These are phyloP conservation scores for Dendrocopos noguchii DNA, from an alignment of 2,113 vertebrate species.

Conservation along the genomic window DNA sequence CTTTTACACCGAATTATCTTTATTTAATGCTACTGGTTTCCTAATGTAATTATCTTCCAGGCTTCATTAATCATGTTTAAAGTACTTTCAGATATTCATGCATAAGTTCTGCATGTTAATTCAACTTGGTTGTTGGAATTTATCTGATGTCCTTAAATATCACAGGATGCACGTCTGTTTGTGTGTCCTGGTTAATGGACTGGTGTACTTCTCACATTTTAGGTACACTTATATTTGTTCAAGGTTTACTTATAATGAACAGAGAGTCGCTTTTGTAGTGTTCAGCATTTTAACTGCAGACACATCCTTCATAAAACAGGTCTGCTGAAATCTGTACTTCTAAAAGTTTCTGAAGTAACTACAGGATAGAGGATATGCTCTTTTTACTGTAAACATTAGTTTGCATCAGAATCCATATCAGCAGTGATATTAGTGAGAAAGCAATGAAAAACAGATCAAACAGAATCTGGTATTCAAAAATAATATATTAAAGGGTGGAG, in stretches of 20 bases:
- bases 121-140: slow-evolving; percentile 31
- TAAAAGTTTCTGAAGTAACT: not conserved
- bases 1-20: slow-evolving; percentile 33
- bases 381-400: not conserved
- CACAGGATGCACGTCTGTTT: not conserved
- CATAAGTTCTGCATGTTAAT: slow-evolving; percentile 54
- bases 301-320: not conserved
- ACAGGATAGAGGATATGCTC: not conserved
- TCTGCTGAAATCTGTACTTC: not conserved
- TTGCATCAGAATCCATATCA: not conserved
- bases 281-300: not conserved
- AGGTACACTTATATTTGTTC: not conserved
- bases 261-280: not conserved
- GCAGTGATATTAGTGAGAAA: not conserved
- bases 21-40: slow-evolving; percentile 55
- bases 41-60: slow-evolving; percentile 49
- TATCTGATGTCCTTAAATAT: slow-evolving; percentile 7
- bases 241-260: not conserved
- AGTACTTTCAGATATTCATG: slow-evolving; percentile 40
- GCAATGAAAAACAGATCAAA: not conserved
- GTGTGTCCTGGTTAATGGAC: not conserved
- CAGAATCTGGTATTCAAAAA: not conserved
- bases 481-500: not conserved
- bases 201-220: not conserved
- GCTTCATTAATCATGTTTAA: slow-evolving; percentile 57